Base-by-base conservation (phyloP, 2,113 vertebrate genomes). In the Perognathus longimembris region DNA sequence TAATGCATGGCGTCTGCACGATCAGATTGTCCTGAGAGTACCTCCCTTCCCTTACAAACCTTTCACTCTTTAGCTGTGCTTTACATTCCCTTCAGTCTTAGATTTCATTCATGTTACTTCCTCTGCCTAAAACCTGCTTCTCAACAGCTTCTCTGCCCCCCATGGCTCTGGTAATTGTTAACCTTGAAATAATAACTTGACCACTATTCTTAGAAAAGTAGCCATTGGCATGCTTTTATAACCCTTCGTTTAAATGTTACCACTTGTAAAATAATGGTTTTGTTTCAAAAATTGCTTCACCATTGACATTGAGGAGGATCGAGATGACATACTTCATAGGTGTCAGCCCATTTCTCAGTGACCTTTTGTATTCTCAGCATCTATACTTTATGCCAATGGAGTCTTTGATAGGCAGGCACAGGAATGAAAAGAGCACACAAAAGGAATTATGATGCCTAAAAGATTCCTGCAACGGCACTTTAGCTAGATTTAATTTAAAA, bases 401-500 rank as follows among this genome's bases (percentile, higher is more conserved):
- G 7, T 88, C n/a, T 17, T 82, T 26, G 21, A 63, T 63, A 67
- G 36, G 4, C 63, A 42, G 34, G 57, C 4, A 7, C 1, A 89
- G 15, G 17, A 77, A 77, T 45, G 9, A 69, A 89, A 92, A 85
- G 50, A 88, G 28, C 3, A 74, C 34, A 54, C 20, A n/a, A n/a
- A n/a, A n/a, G n/a, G n/a, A n/a, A n/a, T 75, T 82, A 77, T 38
- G 64, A 94, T 93, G 73, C 17, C 12, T 24, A n/a, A 66, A 75
- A 74, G 28, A 40, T 88, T 57, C 77, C 59, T 28, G 42, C 5
- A 83, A 81, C 34, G 32, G 74, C 2, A 54, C 20, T 74, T 79
- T 34, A 21, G 69, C 18, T 90, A 77, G 88, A 22, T 93, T 91
- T 92, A 94, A 74, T 81, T 38, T 88, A 85, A 87, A 70, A 93